Percentiles rank a stretch among this genome's conserved stretches.
These are phyloP conservation scores for Phymorhynchus buccinoides DNA, from an alignment of 1,140 invertebrate species.

Conservation along the genomic window DNA sequence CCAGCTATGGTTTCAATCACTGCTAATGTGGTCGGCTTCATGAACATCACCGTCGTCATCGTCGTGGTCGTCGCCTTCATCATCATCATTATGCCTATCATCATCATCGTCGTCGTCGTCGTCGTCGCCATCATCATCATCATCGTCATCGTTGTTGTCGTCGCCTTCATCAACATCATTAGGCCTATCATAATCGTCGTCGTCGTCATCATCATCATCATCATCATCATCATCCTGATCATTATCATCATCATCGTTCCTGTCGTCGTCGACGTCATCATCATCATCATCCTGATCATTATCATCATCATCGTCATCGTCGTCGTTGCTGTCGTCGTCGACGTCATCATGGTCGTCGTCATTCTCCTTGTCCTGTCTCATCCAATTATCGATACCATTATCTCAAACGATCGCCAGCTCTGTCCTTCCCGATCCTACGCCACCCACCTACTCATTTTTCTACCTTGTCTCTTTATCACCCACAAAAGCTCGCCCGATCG, in stretches of 20 bases:
- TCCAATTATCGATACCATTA: not conserved
- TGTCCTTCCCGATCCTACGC: not conserved
- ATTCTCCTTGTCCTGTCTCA: not conserved
- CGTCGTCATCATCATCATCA: not conserved
- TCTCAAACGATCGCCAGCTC: too few species aligned
- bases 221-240: not conserved
- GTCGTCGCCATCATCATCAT: not conserved
- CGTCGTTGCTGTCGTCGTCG: not conserved
- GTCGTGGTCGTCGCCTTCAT: not conserved
- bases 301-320: constrained; percentile 36
- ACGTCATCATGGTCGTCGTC: not conserved
- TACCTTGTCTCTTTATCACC: not conserved
- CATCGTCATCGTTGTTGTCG: not conserved
- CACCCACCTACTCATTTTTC: not conserved
- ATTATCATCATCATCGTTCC: constrained; percentile 22
- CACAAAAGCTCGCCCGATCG: too few species aligned
- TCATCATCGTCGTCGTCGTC: constrained; percentile 25
- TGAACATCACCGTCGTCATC: constrained; percentile 9
- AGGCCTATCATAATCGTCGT: too few species aligned
- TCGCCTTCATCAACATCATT: too few species aligned
- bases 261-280: constrained; percentile 12
- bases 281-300: constrained; percentile 18
- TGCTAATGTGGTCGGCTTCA: not conserved
- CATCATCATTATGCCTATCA: constrained; percentile 14
- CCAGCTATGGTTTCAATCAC: not conserved